Evolutionary conservation across 2,888 invertebrate genomes (phyloP).

Genomic region (Sarcophaga carnaria): DNA sequence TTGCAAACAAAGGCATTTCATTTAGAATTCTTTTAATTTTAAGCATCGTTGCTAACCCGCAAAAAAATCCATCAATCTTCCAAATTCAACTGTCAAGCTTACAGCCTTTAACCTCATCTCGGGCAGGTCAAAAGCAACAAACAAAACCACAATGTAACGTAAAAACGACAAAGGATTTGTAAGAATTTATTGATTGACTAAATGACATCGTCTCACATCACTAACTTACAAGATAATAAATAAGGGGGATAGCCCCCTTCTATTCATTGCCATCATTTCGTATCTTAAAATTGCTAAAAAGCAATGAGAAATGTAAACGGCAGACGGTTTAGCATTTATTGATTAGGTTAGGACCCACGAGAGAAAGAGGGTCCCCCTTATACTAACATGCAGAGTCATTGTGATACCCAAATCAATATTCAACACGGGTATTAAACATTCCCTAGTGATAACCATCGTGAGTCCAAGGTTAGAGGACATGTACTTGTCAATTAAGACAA

Average conservation of each 20-base stretch:
- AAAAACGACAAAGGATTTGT: slow-evolving; percentile 23
- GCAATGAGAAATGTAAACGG: background rate
- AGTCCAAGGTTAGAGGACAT: too few relatives aligned
- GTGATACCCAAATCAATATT: too few relatives aligned
- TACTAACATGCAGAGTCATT: too few relatives aligned
- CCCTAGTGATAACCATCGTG: too few relatives aligned
- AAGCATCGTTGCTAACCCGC: background rate
- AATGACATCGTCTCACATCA: slow-evolving; percentile 14
- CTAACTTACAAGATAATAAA: background rate
- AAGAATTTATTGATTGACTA: background rate
- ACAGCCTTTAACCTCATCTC: slow-evolving; percentile 21
- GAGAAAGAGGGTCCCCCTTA: too few relatives aligned
- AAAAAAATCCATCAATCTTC: slow-evolving; percentile 34
- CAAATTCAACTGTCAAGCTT: slow-evolving; percentile 49
- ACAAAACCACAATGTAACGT: background rate
- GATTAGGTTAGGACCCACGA: too few relatives aligned
- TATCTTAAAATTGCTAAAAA: background rate
- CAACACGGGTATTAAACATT: too few relatives aligned
- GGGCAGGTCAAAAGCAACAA: slow-evolving; percentile 4
- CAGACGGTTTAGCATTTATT: too few relatives aligned
- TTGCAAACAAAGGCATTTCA: background rate
- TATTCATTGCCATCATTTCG: background rate
- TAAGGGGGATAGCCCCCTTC: too few relatives aligned
- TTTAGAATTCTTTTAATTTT: background rate
- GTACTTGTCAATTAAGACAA: too few relatives aligned